Base-by-base conservation (phyloP, 2,797 vertebrate species). In the Brachyrhaphis roseni region DNA sequence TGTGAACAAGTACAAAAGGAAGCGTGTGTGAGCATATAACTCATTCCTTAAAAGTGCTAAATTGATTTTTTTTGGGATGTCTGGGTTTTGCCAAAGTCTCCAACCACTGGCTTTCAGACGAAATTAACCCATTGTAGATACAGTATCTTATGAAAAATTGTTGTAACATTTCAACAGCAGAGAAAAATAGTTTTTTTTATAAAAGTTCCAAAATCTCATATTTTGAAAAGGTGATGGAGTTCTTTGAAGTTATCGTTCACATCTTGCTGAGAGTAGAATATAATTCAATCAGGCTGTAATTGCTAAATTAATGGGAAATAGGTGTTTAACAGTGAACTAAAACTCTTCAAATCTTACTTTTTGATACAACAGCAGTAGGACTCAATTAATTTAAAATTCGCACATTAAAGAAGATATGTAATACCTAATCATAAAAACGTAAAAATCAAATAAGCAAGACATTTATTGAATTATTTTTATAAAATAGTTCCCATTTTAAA, bases 11-110 rank as follows among this genome's bases (percentile, higher is more conserved):
- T 74, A 86, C 81, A 78, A 90, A 82, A 79, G 86, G 82, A 59
- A 82, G 85, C 90, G 86, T 84, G 88, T 89, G 84, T 74, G 87
- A 88, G 90, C 84, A 90, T 91, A 93, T 93, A 90, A 93, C 83
- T 94, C 84, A 92, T 92, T 90, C 90, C 88, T 92, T 92, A 93
- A 91, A 84, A 90, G 88, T 90, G 87, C 87, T 92, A 88, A 92
- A 94, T 94, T 91, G 93, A 95, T 94, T 94, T 53, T 94, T 53
- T 93, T 90, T 88, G 73, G 62, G 90, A 92, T 73, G 87, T 89
- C 87, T 88, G 82, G 80, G 66, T 86, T 88, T 90, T 82, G 86
- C 84, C 71, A 78, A 66, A 88, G 73, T 78, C 79, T 81, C 68
- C 77, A 87, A 81, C 84, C 78, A 71, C 49, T 72, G 82, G 84